Percentiles rank a stretch among this genome's conserved stretches.
These are phyloP conservation scores for Trissolcus japonicus DNA, from an alignment of 2,888 invertebrate species.

Conservation along the genomic window DNA sequence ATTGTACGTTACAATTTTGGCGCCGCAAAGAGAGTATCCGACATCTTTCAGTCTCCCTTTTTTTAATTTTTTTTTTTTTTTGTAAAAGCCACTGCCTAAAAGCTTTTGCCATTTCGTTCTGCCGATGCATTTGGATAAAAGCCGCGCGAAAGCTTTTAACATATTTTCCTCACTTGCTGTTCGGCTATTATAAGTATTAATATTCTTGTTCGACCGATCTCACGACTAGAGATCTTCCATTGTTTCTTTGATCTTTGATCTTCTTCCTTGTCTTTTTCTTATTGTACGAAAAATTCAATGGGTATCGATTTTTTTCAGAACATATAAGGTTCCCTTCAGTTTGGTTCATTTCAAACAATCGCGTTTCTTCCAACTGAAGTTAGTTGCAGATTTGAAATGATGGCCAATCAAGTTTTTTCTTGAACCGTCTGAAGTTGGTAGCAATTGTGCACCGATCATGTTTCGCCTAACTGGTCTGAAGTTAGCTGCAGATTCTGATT, in stretches of 20 bases:
- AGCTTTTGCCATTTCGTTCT: slow-evolving; percentile 56
- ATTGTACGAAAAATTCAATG: background rate
- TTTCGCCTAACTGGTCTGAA: too few species aligned
- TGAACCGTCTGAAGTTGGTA: too few species aligned
- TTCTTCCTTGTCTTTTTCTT: background rate
- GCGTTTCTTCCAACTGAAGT: too few species aligned
- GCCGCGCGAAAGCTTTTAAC: slow-evolving; percentile 56
- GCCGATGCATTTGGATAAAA: slow-evolving; percentile 58
- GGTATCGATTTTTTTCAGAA: too few species aligned
- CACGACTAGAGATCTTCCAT: too few species aligned
- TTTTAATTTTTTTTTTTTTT: slow-evolving; percentile 4
- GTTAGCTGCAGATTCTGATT: too few species aligned
- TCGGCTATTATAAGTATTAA: slow-evolving; percentile 51
- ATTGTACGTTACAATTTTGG: slow-evolving; percentile 57
- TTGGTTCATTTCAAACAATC: background rate
- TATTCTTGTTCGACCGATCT: slow-evolving; percentile 20
- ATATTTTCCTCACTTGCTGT: slow-evolving; percentile 53
- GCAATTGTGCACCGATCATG: too few species aligned
- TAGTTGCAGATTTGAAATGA: too few species aligned
- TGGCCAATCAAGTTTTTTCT: too few species aligned
- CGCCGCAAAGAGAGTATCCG: slow-evolving; percentile 47
- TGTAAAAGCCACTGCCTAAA: slow-evolving; percentile 56
- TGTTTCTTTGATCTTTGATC: too few species aligned
- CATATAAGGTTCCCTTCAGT: too few species aligned
- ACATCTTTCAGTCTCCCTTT: slow-evolving; percentile 46